Conservation (phyloP, 1,140 invertebrate genomes). For the Pinna nobilis region DNA sequence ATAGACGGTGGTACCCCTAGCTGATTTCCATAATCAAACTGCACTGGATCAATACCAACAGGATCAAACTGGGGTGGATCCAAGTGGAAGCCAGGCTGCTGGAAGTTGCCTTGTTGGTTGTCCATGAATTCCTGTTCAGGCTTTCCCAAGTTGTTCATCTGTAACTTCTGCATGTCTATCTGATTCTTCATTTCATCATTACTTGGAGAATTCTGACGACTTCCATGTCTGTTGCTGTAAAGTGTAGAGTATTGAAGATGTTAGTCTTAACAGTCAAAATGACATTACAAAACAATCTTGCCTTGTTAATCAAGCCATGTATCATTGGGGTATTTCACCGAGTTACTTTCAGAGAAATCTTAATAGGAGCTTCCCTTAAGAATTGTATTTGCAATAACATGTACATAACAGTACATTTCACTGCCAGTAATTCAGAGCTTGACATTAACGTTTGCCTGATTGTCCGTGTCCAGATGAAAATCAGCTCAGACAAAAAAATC, state of each 20-base stretch:
- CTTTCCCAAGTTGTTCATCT: constrained; percentile 30
- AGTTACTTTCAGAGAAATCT: no score
- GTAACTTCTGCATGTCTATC: constrained; percentile 40
- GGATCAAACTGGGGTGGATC: constrained; percentile 70
- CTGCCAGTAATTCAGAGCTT: no score
- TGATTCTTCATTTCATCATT: constrained; percentile 81
- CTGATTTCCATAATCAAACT: constrained; percentile 73
- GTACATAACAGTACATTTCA: no score
- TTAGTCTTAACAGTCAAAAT: no score
- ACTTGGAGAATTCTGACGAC: constrained; percentile 91
- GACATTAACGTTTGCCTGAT: no score
- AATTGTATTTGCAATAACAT: no score
- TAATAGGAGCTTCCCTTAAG: no score
- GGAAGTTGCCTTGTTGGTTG: constrained; percentile 49
- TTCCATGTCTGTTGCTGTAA: constrained; percentile 76
- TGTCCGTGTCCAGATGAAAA: no score
- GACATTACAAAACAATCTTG: no score
- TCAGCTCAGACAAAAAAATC: no score
- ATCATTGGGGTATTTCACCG: no score
- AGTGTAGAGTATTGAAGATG: not conserved
- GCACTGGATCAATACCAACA: constrained; percentile 71
- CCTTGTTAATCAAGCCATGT: no score
- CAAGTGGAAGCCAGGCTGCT: constrained; percentile 64
- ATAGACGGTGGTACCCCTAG: constrained; percentile 70
- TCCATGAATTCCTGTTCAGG: constrained; percentile 54